Evolutionary conservation across 2,797 vertebrate genomes (phyloP).

Genomic region (Gastrophryne carolinensis): DNA sequence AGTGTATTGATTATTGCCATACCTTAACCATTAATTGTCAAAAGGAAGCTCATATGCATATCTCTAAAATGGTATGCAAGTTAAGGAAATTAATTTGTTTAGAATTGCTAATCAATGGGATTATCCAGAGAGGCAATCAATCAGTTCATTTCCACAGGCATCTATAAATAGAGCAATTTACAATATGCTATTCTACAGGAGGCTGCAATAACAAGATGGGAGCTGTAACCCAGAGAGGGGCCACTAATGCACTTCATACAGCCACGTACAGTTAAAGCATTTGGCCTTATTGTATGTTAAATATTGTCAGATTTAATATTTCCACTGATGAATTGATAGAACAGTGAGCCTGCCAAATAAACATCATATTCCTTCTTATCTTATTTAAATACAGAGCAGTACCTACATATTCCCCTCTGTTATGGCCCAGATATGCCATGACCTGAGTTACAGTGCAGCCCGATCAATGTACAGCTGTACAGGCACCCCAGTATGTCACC

Average conservation of each 20-base stretch:
- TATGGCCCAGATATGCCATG: too few relatives aligned
- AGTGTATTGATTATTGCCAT: not conserved
- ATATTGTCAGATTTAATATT: not conserved
- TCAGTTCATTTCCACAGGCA: conserved; percentile 12
- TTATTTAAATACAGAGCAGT: not conserved
- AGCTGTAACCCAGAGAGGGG: not conserved
- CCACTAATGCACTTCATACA: not conserved
- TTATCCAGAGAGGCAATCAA: conserved; percentile 31
- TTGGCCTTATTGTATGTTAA: not conserved
- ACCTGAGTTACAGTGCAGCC: too few relatives aligned
- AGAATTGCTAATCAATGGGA: conserved; percentile 34
- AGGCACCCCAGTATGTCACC: too few relatives aligned
- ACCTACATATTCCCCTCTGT: too few relatives aligned
- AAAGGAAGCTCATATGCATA: not conserved
- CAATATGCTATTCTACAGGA: conserved; percentile 9
- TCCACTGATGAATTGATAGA: not conserved
- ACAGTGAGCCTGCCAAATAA: conserved; percentile 60
- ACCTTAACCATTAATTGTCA: not conserved
- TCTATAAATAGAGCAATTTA: conserved; percentile 46
- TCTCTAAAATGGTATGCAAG: conserved; percentile 14
- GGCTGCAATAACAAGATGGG: not conserved
- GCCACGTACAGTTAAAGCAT: not conserved
- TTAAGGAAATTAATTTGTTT: conserved; percentile 35
- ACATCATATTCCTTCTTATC: conserved; percentile 43
- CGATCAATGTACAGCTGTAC: too few relatives aligned